These are phyloP conservation scores for Gnatocerus cornutus DNA, from an alignment of 2,888 invertebrate species.

Conservation along the genomic window DNA sequence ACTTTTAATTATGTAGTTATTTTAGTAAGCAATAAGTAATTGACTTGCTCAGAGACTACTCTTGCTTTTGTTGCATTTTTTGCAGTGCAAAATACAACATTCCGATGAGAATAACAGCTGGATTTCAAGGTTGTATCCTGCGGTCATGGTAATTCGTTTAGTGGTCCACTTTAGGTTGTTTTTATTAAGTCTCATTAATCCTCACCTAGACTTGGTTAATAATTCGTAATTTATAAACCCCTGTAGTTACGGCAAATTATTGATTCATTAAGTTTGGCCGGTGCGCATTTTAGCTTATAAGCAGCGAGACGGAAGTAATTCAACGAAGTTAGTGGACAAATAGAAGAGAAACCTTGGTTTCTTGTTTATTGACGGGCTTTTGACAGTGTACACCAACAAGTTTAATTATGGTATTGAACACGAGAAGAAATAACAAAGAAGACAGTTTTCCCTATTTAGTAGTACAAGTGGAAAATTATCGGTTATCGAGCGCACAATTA, in stretches of 20 bases:
- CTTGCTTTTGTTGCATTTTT: no score
- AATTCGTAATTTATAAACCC: conserved; percentile 18
- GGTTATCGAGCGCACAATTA: conserved; percentile 10
- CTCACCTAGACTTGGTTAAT: conserved; percentile 8
- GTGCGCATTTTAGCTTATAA: conserved; percentile 6
- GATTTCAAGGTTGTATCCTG: conserved; percentile 23
- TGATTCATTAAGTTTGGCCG: conserved; percentile 6
- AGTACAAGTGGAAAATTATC: conserved; percentile 19
- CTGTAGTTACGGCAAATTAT: conserved; percentile 20
- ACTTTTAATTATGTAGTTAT: conserved; percentile 14
- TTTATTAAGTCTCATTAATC: background rate
- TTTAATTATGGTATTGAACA: conserved; percentile 27
- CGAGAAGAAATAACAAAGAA: conserved; percentile 1
- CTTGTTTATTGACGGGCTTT: conserved; percentile 5
- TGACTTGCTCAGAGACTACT: no score
- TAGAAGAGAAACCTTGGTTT: background rate
- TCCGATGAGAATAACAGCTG: conserved; percentile 32
- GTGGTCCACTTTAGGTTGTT: background rate
- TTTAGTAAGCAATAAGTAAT: no score
- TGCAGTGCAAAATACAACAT: background rate
- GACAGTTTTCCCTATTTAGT: background rate
- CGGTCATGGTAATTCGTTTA: conserved; percentile 24
- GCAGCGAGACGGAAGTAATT: conserved; percentile 17
- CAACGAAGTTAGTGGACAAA: background rate
- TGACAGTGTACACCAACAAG: conserved; percentile 22